Evolutionary conservation across 1,140 invertebrate genomes (phyloP).

Genomic region (Acyrthosiphon pisum): DNA sequence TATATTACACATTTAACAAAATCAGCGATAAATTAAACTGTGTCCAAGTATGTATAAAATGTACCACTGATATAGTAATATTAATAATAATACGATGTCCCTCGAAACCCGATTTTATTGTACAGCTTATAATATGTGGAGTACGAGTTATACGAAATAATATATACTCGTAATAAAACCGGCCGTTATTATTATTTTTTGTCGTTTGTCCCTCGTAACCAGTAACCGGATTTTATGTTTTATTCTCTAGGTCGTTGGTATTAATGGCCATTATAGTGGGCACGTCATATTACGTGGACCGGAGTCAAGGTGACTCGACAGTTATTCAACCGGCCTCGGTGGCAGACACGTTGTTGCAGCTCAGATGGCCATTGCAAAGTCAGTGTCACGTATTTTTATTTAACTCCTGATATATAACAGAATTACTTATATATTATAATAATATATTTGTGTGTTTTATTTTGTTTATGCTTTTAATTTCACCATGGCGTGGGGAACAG

Average conservation of each 20-base stretch:
- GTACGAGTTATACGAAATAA: neutral
- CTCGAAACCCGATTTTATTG: neutral
- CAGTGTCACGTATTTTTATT: neutral
- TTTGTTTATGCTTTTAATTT: constrained; percentile 10
- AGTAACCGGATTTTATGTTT: neutral
- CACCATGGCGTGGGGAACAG: neutral
- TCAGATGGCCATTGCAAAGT: constrained; percentile 40
- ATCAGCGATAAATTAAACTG: neutral
- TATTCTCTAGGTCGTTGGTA: constrained; percentile 13
- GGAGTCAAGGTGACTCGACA: neutral
- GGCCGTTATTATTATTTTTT: neutral
- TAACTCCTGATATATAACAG: neutral
- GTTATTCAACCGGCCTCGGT: neutral
- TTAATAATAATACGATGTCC: neutral
- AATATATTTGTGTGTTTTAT: neutral
- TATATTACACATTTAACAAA: neutral
- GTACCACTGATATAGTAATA: neutral
- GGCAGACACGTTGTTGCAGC: neutral
- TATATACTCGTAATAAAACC: neutral
- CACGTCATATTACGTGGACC: constrained; percentile 30
- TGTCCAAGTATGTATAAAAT: neutral
- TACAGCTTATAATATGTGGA: neutral
- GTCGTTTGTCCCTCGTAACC: neutral
- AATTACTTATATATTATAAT: neutral
- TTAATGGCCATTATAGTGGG: constrained; percentile 33